Evolutionary conservation across 2,888 invertebrate species (phyloP).

Genomic region (Pseudococcus longispinus): DNA sequence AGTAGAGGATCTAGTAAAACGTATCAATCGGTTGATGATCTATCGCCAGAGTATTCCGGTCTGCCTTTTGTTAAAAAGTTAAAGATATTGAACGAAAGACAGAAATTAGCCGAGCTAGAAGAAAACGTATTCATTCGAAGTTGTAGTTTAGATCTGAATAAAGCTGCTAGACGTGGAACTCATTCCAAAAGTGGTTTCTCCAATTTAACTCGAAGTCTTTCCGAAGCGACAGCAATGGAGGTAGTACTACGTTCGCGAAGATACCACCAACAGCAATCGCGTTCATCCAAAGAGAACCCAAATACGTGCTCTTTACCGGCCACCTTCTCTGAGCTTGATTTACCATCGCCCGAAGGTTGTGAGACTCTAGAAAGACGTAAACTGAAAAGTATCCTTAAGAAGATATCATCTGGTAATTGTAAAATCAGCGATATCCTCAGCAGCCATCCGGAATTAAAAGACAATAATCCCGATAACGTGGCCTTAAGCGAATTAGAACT

Average conservation of each 20-base stretch:
- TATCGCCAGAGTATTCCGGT: slow-evolving; percentile 86
- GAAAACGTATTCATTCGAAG: slow-evolving; percentile 72
- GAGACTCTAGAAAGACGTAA: slow-evolving; percentile 83
- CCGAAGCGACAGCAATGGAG: slow-evolving; percentile 81
- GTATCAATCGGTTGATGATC: slow-evolving; percentile 83
- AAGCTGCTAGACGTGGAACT: slow-evolving; percentile 64
- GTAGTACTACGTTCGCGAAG: slow-evolving; percentile 61
- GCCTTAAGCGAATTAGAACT: slow-evolving; percentile 64
- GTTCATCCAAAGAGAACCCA: not conserved
- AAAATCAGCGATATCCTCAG: slow-evolving; percentile 62
- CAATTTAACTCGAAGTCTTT: slow-evolving; percentile 76
- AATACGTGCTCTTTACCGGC: slow-evolving; percentile 17
- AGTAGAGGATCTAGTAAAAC: slow-evolving; percentile 53
- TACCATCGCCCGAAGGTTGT: slow-evolving; percentile 71
- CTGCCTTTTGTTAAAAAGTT: slow-evolving; percentile 87
- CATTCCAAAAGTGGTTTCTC: slow-evolving; percentile 25
- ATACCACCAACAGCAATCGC: not conserved
- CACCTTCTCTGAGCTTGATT: not conserved
- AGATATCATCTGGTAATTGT: slow-evolving; percentile 70
- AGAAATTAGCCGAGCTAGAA: slow-evolving; percentile 83
- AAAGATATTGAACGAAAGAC: slow-evolving; percentile 86
- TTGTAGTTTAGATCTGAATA: slow-evolving; percentile 76
- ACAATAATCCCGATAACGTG: slow-evolving; percentile 18
- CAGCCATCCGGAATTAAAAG: not conserved
- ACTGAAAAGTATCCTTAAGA: slow-evolving; percentile 84